Evolutionary conservation across 2,797 vertebrate genomes (phyloP), one percentile per base, ranked within the genome.

Genomic region (Schizopygopsis pylzovi): DNA sequence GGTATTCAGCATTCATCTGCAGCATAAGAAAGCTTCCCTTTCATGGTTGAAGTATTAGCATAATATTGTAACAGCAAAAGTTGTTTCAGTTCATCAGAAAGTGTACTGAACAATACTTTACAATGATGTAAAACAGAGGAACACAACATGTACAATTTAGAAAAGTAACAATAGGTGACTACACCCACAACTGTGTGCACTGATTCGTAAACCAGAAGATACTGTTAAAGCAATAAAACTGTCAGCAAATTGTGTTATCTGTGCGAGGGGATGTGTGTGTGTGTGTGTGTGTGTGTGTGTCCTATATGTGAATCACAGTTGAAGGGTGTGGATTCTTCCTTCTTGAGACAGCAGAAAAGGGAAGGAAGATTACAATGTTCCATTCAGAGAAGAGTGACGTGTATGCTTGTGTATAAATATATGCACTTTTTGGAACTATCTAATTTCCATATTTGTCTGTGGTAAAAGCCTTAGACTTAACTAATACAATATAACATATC

Each of bases 301-400:
- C 47, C 59, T 54, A 47, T 52, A 47, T 68, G 47, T 85, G 77
- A 43, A 52, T 81, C 79, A 75, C 67, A 81, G 8, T 37, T 15
- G 22, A 81, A 37, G 84, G 86, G 86, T 86, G 81, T 82, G 70
- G 87, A 78, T 41, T 76, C 15, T 80, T 85, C 59, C 67, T 71
- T 86, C 20, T 61, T 45, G 39, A 63, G 25, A 77, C n/a, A 33
- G 1, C 63, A 80, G 15, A 52, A 70, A 0, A 70, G 6, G 28
- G 61, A 80, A 86, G 22, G 22, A 22, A 16, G 25, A 18, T 52
- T 49, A 10, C 18, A 63, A 22, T 79, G 10, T 41, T 65, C 4
- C 59, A 13, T 61, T 63, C 2, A 56, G 4, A 71, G 47, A 81
- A 25, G 15, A 52, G 28, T 67, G 10, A 49, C 28, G 7, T 54